phyloP scores from a whole-genome alignment of 2,113 vertebrate species.

The Gymnobelideus leadbeateri region DNA sequence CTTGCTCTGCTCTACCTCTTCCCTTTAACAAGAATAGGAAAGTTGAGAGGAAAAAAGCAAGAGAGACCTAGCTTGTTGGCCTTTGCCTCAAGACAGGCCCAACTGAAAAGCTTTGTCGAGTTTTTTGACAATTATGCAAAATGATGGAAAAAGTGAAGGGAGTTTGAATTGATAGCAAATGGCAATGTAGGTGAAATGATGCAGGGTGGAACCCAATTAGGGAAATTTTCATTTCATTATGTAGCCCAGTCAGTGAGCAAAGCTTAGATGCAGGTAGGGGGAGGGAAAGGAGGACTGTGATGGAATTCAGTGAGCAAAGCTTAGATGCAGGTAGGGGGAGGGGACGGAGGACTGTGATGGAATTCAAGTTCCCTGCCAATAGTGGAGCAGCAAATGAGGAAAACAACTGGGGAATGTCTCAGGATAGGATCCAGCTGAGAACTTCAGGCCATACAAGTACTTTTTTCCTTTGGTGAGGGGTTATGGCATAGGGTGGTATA shows the following conservation, averaged over 20 bases:
- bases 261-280: neutral
- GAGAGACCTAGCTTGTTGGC: neutral
- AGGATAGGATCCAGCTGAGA: neutral
- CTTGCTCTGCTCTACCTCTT: neutral
- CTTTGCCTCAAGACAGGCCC: neutral
- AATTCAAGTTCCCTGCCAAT: neutral
- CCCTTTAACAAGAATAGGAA: neutral
- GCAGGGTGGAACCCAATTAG: neutral
- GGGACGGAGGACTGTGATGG: neutral
- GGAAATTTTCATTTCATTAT: neutral
- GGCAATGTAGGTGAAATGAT: neutral
- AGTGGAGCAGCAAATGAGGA: neutral
- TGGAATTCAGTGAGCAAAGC: too few relatives aligned
- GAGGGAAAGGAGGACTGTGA: neutral
- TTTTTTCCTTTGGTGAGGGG: neutral
- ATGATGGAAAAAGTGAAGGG: neutral
- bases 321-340: neutral
- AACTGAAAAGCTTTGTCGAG: neutral
- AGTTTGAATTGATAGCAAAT: neutral
- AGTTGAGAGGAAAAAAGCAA: neutral
- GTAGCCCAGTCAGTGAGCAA: neutral
- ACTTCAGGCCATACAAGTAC: neutral
- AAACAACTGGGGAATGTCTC: neutral
- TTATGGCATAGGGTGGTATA: neutral
- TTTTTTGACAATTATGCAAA: neutral